Evolutionary conservation across 2,888 invertebrate genomes (phyloP), one percentile per base, ranked within the genome.

Genomic region (Torymus tubicola): DNA sequence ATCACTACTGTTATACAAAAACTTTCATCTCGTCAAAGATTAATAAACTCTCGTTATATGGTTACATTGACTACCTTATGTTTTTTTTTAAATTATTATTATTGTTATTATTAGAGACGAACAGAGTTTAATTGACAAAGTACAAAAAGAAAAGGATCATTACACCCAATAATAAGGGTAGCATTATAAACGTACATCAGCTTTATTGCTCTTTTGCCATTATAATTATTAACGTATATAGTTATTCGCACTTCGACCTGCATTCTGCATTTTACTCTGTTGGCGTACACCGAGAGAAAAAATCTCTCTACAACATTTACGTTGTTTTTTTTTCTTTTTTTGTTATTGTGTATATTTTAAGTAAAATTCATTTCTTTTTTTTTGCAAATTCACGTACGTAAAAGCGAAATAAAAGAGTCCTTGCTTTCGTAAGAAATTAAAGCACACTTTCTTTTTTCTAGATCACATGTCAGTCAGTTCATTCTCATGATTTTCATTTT

Each of bases 171-270:
- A 70, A 18, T 61, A 68, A 52, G 78, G 80, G 75, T 55, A 60
- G 60, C 24, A 69, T 77, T 78, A 64, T 80, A 70, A 78, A 80
- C 78, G 61, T 61, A 80, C 72, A 81, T 78, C 24, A 76, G 64
- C 58, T 78, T 70, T 61, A 11, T 24, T 50, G 64, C n/a, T 52
- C 52, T 74, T 79, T 64, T 69, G 42, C 65, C 11, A 63, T 68
- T 65, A 78, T 72, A 78, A 82, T 76, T 67, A 77, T 76, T 67
- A 77, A 71, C 53, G 42, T 71, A 16, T 61, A 64, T 77, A 67
- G 71, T 81, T 81, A 83, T 80, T 82, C 82, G 84, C 84, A 84
- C 78, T 81, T 83, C 80, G 81, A 83, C 84, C 83, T 84, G 82
- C 80, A 8, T 42, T 69, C 72, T 55, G 12, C 21, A 42, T 61